Evolutionary conservation across 1,140 invertebrate genomes (phyloP).

Genomic region (Aradophagus sp.): DNA sequence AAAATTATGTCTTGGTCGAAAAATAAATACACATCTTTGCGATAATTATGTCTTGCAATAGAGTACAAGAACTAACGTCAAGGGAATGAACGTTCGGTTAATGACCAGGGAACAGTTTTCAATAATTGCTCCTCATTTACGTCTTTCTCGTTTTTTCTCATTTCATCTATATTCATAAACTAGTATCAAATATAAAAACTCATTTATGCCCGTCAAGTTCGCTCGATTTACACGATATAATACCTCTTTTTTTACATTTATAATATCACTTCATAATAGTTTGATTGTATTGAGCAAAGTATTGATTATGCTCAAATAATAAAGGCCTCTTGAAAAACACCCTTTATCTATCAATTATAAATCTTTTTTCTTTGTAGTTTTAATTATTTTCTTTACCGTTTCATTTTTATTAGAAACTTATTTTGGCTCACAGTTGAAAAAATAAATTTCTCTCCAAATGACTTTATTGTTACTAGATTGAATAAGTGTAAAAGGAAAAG

Average conservation of each 20-base stretch:
- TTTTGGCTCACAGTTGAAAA: too few species aligned
- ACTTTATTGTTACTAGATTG: conserved; percentile 7
- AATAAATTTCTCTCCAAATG: conserved; percentile 11
- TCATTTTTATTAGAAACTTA: too few species aligned
- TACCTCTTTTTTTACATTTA: conserved; percentile 66
- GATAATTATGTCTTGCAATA: conserved; percentile 63
- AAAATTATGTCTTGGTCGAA: conserved; percentile 71
- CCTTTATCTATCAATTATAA: conserved; percentile 54
- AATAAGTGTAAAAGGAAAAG: too few species aligned
- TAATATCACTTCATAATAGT: conserved; percentile 69
- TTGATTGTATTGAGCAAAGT: conserved; percentile 69
- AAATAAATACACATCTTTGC: conserved; percentile 69
- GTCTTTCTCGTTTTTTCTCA: conserved; percentile 55
- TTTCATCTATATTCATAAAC: conserved; percentile 67
- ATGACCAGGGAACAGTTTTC: conserved; percentile 63
- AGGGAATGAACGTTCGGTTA: conserved; percentile 65
- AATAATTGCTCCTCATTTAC: conserved; percentile 59
- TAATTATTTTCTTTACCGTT: conserved; percentile 25
- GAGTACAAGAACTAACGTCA: conserved; percentile 66
- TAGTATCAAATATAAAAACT: conserved; percentile 74
- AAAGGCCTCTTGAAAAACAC: conserved; percentile 63
- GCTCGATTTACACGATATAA: conserved; percentile 69
- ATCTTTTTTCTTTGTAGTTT: conserved; percentile 37
- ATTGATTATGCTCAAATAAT: conserved; percentile 63
- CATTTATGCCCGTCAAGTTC: conserved; percentile 70